Percentiles rank a stretch among this genome's conserved stretches.
phyloP scores from a whole-genome alignment of 2,113 vertebrate genomes.

The Tor tambroides region DNA sequence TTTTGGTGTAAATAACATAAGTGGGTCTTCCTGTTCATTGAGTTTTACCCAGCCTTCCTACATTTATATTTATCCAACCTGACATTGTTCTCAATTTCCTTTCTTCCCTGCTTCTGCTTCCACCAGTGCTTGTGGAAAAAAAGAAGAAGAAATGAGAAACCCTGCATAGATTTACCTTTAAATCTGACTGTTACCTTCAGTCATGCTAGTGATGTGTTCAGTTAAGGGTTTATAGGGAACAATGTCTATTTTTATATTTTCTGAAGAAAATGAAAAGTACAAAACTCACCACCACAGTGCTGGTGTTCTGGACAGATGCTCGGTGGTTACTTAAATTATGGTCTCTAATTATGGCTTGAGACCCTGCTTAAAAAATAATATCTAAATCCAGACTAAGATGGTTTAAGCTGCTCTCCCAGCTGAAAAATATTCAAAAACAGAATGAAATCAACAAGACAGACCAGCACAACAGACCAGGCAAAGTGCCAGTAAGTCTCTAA shows the following conservation, averaged over 20 bases:
- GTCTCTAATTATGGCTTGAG: not conserved
- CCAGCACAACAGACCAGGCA: not conserved
- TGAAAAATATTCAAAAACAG: not conserved
- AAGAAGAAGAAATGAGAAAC: not conserved
- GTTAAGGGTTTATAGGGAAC: not conserved
- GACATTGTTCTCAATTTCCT: not conserved
- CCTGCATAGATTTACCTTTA: constrained; percentile 1
- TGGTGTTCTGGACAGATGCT: not conserved
- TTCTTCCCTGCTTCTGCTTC: not conserved
- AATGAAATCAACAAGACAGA: not conserved
- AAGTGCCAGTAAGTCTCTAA: not conserved
- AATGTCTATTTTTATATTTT: constrained; percentile 14
- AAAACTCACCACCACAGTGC: not conserved
- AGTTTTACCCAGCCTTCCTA: not conserved
- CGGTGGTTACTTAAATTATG: not conserved
- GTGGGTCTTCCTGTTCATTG: not conserved
- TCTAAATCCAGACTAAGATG: no score
- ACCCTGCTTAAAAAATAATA: not conserved
- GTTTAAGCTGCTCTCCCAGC: no score
- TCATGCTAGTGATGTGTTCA: not conserved
- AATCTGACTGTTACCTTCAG: constrained; percentile 21
- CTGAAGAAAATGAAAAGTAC: not conserved
- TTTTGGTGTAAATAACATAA: not conserved
- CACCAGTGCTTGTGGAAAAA: not conserved
- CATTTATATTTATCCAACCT: constrained; percentile 27